These are phyloP conservation scores for Struthidea cinerea DNA, from an alignment of 2,113 vertebrate species.

Conservation along the genomic window DNA sequence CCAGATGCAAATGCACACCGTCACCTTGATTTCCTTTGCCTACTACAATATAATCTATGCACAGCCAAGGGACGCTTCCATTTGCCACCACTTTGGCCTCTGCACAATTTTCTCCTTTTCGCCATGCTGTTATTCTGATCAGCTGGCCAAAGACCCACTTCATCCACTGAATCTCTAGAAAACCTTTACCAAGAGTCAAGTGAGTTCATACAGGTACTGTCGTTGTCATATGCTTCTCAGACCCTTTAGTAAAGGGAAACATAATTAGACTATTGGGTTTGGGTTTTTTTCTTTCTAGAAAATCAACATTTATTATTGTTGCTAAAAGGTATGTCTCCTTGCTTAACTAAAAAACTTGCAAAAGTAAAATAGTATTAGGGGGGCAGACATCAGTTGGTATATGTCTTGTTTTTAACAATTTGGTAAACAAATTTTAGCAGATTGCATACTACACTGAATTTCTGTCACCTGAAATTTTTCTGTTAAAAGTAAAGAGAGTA, in stretches of 20 bases:
- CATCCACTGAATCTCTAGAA: neutral
- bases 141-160: neutral
- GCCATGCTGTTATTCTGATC: neutral
- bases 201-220: neutral
- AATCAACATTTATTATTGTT: neutral
- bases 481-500: neutral
- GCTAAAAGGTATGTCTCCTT: neutral
- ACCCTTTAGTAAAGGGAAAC: neutral
- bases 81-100: conserved; percentile 1
- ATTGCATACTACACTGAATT: neutral
- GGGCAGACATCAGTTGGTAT: neutral
- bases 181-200: neutral
- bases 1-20: neutral
- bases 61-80: neutral
- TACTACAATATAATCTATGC: neutral
- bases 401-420: neutral
- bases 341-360: neutral
- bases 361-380: neutral
- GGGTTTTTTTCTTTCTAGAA: neutral
- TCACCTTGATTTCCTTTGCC: conserved; percentile 11
- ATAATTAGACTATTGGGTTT: neutral
- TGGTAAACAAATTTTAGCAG: neutral
- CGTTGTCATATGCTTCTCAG: neutral
- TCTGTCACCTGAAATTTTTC: neutral
- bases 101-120: neutral